Conservation (phyloP, 2,888 invertebrate genomes). For the Charanyca ferruginea region DNA sequence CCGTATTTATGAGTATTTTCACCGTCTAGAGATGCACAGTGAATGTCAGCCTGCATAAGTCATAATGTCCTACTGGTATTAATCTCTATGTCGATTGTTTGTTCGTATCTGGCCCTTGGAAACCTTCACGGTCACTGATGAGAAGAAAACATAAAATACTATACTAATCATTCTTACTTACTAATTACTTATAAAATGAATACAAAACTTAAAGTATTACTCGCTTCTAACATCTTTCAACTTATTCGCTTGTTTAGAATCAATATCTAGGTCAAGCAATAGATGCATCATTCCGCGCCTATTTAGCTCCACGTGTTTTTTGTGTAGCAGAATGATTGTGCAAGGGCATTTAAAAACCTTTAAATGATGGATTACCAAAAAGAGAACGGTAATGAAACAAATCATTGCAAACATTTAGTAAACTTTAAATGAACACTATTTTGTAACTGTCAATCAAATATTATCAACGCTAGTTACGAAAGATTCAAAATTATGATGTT, state of each 20-base stretch:
- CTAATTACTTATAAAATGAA: too few relatives aligned
- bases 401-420: constrained; percentile 7
- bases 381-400: constrained; percentile 18
- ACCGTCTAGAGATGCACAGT: too few relatives aligned
- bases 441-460: constrained; percentile 32
- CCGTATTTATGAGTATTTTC: too few relatives aligned
- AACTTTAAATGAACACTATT: constrained; percentile 19
- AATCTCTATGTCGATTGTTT: neutral
- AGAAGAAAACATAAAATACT: neutral
- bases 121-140: neutral
- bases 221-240: neutral
- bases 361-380: neutral
- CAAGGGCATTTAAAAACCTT: neutral
- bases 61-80: neutral
- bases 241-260: neutral
- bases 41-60: too few relatives aligned
- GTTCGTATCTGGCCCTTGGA: neutral
- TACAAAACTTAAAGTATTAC: neutral
- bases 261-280: constrained; percentile 10
- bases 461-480: constrained; percentile 23
- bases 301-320: neutral
- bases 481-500: constrained; percentile 18
- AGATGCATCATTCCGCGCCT: neutral
- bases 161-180: neutral
- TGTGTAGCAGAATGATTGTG: neutral